Percentiles rank a stretch among this genome's conserved stretches.
phyloP scores from a whole-genome alignment of 2,113 vertebrate genomes.

The Microcebus tavaratra region DNA sequence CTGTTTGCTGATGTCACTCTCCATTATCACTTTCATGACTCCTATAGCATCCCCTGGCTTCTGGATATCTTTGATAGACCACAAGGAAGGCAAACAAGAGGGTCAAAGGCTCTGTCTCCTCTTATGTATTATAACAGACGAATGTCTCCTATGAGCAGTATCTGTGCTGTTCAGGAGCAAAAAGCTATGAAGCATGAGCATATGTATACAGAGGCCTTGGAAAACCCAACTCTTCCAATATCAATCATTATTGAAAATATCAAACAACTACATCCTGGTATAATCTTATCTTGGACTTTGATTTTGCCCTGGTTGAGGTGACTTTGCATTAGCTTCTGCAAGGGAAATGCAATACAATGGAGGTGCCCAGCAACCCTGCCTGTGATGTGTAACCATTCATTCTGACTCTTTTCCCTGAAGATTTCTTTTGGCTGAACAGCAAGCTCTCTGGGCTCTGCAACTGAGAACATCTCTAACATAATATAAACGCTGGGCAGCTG shows the following conservation, averaged over 20 bases:
- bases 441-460: slow-evolving; percentile 54
- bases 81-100: background rate
- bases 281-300: background rate
- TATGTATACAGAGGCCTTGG: background rate
- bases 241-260: background rate
- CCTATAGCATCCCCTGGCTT: background rate
- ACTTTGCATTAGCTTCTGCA: background rate
- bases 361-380: background rate
- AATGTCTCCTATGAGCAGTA: background rate
- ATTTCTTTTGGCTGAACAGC: slow-evolving; percentile 82
- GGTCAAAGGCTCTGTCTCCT: background rate
- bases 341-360: background rate
- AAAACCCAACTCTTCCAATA: background rate
- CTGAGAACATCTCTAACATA: slow-evolving; percentile 77
- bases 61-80: background rate
- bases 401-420: background rate
- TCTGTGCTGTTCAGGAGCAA: background rate
- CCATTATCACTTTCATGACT: background rate
- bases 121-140: background rate
- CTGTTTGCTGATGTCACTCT: background rate
- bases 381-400: background rate
- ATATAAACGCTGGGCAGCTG: slow-evolving; percentile 81
- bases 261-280: background rate
- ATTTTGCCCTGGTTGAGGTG: background rate
- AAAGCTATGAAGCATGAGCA: background rate